Evolutionary conservation across 2,888 invertebrate genomes (phyloP).

Genomic region (Dioctria rufipes): DNA sequence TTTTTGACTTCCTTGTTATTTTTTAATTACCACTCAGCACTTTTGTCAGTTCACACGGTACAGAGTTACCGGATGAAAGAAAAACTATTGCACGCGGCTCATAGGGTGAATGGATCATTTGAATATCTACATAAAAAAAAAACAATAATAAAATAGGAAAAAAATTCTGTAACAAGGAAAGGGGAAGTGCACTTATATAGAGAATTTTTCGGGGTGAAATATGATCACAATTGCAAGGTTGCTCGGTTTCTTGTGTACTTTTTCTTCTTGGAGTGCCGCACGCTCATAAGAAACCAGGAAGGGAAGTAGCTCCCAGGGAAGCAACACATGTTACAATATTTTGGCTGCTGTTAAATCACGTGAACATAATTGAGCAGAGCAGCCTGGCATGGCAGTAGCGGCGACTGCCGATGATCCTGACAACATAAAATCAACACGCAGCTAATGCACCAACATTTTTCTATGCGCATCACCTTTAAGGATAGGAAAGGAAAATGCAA

Average conservation of each 20-base stretch:
- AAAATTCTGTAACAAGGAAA: slow-evolving; percentile 26
- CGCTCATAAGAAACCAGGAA: slow-evolving; percentile 24
- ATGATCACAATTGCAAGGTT: slow-evolving; percentile 43
- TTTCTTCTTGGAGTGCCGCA: background rate
- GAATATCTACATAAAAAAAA: background rate
- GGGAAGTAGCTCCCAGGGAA: background rate
- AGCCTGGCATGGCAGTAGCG: background rate
- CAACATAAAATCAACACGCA: background rate
- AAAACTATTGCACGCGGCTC: slow-evolving; percentile 2
- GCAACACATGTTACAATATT: slow-evolving; percentile 65
- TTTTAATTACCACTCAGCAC: slow-evolving; percentile 51
- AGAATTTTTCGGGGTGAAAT: slow-evolving; percentile 52
- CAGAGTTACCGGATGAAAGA: slow-evolving; percentile 43
- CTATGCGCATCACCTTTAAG: background rate
- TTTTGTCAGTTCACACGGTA: slow-evolving; percentile 50
- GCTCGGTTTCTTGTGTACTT: slow-evolving; percentile 9
- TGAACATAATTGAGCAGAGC: slow-evolving; percentile 62
- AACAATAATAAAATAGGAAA: background rate
- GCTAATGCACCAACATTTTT: slow-evolving; percentile 8
- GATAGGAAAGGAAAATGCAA: slow-evolving; percentile 5
- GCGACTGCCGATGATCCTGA: background rate
- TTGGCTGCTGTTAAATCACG: slow-evolving; percentile 67
- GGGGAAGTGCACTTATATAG: slow-evolving; percentile 46
- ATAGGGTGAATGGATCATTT: slow-evolving; percentile 29
- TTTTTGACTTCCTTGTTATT: slow-evolving; percentile 42